Percentiles rank a stretch among this genome's conserved stretches.
Evolutionary conservation across 2,888 invertebrate genomes (phyloP).

Genomic region (Drosophila subsilvestris): DNA sequence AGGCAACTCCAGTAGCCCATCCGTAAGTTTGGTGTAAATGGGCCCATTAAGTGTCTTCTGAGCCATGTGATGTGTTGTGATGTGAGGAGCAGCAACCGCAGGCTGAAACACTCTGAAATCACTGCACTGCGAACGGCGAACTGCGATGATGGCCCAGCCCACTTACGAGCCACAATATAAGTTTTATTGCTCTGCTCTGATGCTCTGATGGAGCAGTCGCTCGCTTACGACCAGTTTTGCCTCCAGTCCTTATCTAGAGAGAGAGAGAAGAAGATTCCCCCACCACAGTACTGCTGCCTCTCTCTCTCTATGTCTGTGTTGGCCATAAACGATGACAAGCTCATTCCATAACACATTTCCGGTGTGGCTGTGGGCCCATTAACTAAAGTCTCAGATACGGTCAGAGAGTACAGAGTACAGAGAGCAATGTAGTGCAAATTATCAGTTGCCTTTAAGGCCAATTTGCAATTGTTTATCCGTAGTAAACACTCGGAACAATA

Average conservation of each 20-base stretch:
- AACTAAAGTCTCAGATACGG: not conserved
- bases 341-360: slow-evolving; percentile 44
- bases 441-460: slow-evolving; percentile 25
- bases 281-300: not conserved
- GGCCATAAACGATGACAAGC: slow-evolving; percentile 13
- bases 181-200: slow-evolving; percentile 40
- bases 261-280: not conserved
- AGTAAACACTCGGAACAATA: slow-evolving; percentile 20
- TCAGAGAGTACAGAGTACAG: slow-evolving; percentile 6
- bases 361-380: slow-evolving; percentile 35
- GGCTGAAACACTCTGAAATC: slow-evolving; percentile 21
- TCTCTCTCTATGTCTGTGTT: not conserved
- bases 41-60: slow-evolving; percentile 45
- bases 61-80: not conserved
- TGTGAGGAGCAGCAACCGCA: slow-evolving; percentile 5
- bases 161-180: slow-evolving; percentile 32
- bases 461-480: slow-evolving; percentile 54
- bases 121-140: not conserved
- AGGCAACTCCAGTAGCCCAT: slow-evolving; percentile 41
- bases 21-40: slow-evolving; percentile 37
- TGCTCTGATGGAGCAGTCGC: slow-evolving; percentile 7
- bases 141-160: slow-evolving; percentile 17
- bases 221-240: slow-evolving; percentile 15
- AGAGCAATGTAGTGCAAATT: slow-evolving; percentile 31
- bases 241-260: slow-evolving; percentile 46